Percentiles rank a stretch among this genome's conserved stretches.
These are phyloP conservation scores for Pseudoips prasinana DNA, from an alignment of 2,888 invertebrate genomes.

Conservation along the genomic window DNA sequence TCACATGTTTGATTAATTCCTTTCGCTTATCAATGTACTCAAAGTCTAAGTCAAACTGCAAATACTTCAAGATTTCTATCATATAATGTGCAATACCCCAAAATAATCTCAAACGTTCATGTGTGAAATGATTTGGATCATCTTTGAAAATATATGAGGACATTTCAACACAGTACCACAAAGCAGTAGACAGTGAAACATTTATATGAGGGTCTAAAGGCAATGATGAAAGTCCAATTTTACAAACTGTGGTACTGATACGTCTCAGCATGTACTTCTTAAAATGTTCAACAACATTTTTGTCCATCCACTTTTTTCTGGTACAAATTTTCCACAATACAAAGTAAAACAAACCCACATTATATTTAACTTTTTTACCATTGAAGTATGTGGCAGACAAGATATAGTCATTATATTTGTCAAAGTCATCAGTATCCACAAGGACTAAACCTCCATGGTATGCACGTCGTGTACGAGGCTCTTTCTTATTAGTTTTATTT, in stretches of 20 bases:
- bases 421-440: constrained; percentile 39
- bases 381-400: constrained; percentile 48
- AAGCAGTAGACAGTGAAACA: constrained; percentile 35
- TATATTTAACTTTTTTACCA: constrained; percentile 41
- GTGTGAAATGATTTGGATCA: constrained; percentile 29
- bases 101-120: constrained; percentile 41
- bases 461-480: constrained; percentile 44
- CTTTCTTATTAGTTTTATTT: constrained; percentile 29
- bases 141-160: constrained; percentile 43
- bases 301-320: constrained; percentile 51
- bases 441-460: constrained; percentile 48
- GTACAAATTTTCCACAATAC: constrained; percentile 49
- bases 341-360: constrained; percentile 45
- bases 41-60: constrained; percentile 38
- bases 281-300: constrained; percentile 42
- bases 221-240: constrained; percentile 42
- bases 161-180: constrained; percentile 49
- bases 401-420: constrained; percentile 51
- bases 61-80: constrained; percentile 40
- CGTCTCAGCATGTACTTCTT: constrained; percentile 43
- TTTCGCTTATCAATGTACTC: constrained; percentile 32
- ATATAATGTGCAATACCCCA: constrained; percentile 35
- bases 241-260: constrained; percentile 37
- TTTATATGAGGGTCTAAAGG: constrained; percentile 41
- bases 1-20: constrained; percentile 36